Evolutionary conservation across 2,888 invertebrate species (phyloP).

Genomic region (Eilema depressum): DNA sequence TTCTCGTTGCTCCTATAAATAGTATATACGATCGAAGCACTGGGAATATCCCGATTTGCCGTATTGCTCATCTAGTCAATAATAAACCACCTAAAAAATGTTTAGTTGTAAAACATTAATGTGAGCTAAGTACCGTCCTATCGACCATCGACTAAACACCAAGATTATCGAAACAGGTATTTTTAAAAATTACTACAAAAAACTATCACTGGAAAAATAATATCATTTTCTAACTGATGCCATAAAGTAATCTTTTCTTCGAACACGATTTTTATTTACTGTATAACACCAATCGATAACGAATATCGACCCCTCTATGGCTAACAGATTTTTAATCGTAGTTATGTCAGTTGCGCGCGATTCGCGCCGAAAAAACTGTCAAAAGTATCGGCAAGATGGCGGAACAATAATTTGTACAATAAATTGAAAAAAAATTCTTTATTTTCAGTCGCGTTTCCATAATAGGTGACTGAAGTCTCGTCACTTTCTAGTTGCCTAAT

Average conservation of each 20-base stretch:
- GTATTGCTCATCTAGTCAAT: not conserved
- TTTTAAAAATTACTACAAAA: slow-evolving; percentile 6
- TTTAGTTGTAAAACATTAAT: not conserved
- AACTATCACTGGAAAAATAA: slow-evolving; percentile 20
- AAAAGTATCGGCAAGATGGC: too few relatives aligned
- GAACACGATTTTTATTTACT: not conserved
- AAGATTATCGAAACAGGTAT: not conserved
- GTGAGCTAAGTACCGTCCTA: slow-evolving; percentile 17
- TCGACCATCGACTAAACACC: slow-evolving; percentile 9
- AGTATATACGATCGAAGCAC: not conserved
- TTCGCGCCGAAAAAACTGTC: too few relatives aligned
- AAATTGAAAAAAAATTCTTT: too few relatives aligned
- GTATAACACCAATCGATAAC: too few relatives aligned
- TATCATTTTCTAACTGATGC: slow-evolving; percentile 14
- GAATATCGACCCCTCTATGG: too few relatives aligned
- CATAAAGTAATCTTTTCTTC: not conserved
- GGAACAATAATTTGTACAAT: too few relatives aligned
- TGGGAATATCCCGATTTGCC: not conserved
- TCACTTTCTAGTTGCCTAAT: too few relatives aligned
- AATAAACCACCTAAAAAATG: not conserved
- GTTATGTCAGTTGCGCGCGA: too few relatives aligned
- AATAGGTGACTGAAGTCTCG: too few relatives aligned
- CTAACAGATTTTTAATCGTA: too few relatives aligned
- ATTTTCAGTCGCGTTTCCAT: too few relatives aligned
- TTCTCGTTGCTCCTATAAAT: not conserved